These are phyloP conservation scores for Drosophila nannoptera DNA, from an alignment of 1,140 invertebrate genomes.

Conservation along the genomic window DNA sequence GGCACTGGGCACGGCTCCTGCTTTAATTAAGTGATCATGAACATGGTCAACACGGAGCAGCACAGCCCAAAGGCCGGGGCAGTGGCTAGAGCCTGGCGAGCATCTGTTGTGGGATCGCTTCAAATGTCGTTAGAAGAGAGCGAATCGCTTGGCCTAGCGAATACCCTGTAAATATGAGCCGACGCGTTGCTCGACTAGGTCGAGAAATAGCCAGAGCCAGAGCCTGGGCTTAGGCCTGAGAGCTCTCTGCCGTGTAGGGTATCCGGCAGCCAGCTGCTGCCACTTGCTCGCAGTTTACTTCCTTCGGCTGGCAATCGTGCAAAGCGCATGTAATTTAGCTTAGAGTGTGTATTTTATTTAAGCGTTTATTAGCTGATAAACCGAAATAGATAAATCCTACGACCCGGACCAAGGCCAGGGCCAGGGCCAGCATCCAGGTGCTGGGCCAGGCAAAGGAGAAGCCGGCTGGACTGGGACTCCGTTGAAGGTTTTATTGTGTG, in stretches of 20 bases:
- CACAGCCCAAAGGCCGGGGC: slow-evolving; percentile 44
- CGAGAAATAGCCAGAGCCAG: no score
- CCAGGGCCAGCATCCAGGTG: not conserved
- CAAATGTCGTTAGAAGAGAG: slow-evolving; percentile 70
- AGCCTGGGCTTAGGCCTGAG: no score
- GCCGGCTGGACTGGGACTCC: slow-evolving; percentile 9
- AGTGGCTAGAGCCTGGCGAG: slow-evolving; percentile 9
- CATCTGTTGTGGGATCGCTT: slow-evolving; percentile 41
- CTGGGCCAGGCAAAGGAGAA: not conserved
- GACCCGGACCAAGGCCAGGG: slow-evolving; percentile 14
- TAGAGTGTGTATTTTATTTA: slow-evolving; percentile 77
- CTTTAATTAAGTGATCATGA: slow-evolving; percentile 77
- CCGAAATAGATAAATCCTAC: slow-evolving; percentile 71
- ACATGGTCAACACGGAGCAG: slow-evolving; percentile 52
- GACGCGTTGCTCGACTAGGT: no score
- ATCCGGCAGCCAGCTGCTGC: slow-evolving; percentile 6
- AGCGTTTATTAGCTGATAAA: slow-evolving; percentile 78
- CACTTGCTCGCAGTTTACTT: slow-evolving; percentile 24
- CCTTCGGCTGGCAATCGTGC: slow-evolving; percentile 37
- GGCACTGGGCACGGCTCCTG: slow-evolving; percentile 19
- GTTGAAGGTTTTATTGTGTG: slow-evolving; percentile 71
- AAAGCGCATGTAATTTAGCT: slow-evolving; percentile 72
- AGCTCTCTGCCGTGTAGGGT: slow-evolving; percentile 5
- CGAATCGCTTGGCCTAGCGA: slow-evolving; percentile 29
- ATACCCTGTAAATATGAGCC: slow-evolving; percentile 4